Base-by-base conservation (phyloP, 2,113 vertebrate species). In the Laterallus jamaicensis region DNA sequence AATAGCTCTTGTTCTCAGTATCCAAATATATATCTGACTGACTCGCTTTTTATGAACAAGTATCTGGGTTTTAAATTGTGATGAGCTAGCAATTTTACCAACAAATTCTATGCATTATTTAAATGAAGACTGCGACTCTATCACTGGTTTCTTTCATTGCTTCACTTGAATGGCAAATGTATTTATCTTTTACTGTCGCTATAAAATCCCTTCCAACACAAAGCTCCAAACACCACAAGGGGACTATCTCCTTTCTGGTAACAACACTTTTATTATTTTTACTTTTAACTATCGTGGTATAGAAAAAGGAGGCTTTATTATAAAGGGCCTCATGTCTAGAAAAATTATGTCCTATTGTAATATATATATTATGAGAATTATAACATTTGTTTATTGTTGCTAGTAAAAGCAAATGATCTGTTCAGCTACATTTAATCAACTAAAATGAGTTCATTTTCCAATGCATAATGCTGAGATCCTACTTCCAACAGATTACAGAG, bases 141-240 rank as follows among this genome's bases (percentile, higher is more conserved):
- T 74, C 70, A 40, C 14, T 62, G 50, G 54, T 90, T 89, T 82
- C 64, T 88, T 94, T 67, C 42, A 70, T 60, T 88, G 54, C 35
- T 78, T 88, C 76, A 55, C 29, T 84, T 85, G 70, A 77, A 90
- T 82, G 39, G 80, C 50, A 93, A 94, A 77, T 91, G 42, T 58
- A 82, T 94, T 95, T 94, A 59, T 95, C 47, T 93, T 96, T 95
- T 96, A 92, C 16, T 74, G 70, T 92, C 6, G 8, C 60, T 90
- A 54, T 96, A 95, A 97, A 93, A 84, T 47, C 10, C 37, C 19
- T 93, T 94, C 52, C 82, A 93, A 70, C 20, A 81, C 62, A 87
- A 86, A 67, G 24, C 66, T 86, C 56, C 58, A 86, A 94, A 60
- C 17, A 78, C 37, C 82, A 62, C 55, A 64, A 71, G 62, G 70